Evolutionary conservation across 37 sponge, comb jelly and placozoan species (phyloP), one percentile per base, ranked within the genome.

Genomic region (Dysidea cf. avara): DNA sequence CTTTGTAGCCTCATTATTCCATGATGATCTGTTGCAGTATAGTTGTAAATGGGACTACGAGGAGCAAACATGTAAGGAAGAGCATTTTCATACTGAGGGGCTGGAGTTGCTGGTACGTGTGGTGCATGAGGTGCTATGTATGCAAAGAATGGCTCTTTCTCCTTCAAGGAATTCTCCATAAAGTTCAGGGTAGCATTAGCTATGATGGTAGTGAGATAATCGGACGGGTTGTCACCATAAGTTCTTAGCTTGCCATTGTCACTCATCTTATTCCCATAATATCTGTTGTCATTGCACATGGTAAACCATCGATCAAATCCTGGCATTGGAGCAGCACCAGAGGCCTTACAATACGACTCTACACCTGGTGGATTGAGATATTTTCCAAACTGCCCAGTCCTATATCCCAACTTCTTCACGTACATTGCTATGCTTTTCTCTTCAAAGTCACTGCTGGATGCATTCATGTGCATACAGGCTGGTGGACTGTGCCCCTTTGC

Each of bases 101-200:
- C 91, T n/a, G 91, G 91, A 9, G 86, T 85, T 34, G 91, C 82
- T 7, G 91, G 91, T 1, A 81, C 68, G 50, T 90, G 91, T 39
- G 91, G 91, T 4, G 91, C 91, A 67, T 90, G 91, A 0, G 82
- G 86, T 9, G 78, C 86, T n/a, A 90, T 75, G 64, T 85, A 90
- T 0, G 75, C 86, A 72, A 90, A 85, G 71, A 90, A 90, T 12
- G 86, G 82, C 17, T 34, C 25, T 18, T 51, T 50, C 13, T 62
- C 39, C 33, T 71, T 39, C 38, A 83, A 57, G 18, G 86, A 49
- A 1, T 39, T 51, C 32, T 64, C 47, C n/a, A 90, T 40, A 63
- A 90, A 90, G 3, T 22, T 22, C 14, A 77, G 1, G 17, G 82
- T 75, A n/a, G 47, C 55, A 43, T 90, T 90, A 2, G 86, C 91